Base-by-base conservation (phyloP, 2,797 vertebrate species). In the Hoplostethus atlanticus region DNA sequence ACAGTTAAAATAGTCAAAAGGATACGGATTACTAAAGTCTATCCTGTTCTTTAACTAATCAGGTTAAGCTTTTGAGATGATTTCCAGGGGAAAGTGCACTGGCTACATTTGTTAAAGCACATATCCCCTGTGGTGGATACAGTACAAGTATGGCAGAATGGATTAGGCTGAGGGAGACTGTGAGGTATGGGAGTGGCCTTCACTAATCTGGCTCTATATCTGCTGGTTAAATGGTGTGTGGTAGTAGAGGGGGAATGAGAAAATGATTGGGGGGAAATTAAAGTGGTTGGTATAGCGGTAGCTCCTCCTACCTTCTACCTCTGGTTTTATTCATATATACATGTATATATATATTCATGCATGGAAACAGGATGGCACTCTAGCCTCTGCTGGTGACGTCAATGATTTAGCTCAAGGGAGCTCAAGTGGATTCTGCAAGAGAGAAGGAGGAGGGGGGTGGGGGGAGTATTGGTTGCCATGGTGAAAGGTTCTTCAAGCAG, bases 401-500 rank as follows among this genome's bases (percentile, higher is more conserved):
- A 96, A 93, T 94, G 95, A 93, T 93, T 92, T 93, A 90, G 92
- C 92, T 96, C 90, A 92, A 64, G 79, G 84, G 86, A 91, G 87
- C 88, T 88, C 53, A 71, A 90, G 83, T 84, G 76, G 81, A 88
- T 87, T 86, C 89, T 86, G 89, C 84, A 81, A 76, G 78, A 40
- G 81, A 83, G 81, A 66, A 47, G 0, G 67, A 38, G 47, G 61
- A 71, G 68, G 73, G 51, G 77, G 63, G 64, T 74, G 67, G 55
- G 84, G 89, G 95, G 95, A 94, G 95, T 95, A 95, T 95, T 94
- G 96, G 98, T 99, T 99, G 95, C 97, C 96, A 99, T 97, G 96
- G 96, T 94, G 95, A 98, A 95, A 86, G 93, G 94, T 93, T 93
- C 94, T 96, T 95, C 93, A 94, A 96, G 95, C 98, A 97, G 97